These are phyloP conservation scores for Triplophysa rosa DNA, from an alignment of 2,113 vertebrate species.

Conservation along the genomic window DNA sequence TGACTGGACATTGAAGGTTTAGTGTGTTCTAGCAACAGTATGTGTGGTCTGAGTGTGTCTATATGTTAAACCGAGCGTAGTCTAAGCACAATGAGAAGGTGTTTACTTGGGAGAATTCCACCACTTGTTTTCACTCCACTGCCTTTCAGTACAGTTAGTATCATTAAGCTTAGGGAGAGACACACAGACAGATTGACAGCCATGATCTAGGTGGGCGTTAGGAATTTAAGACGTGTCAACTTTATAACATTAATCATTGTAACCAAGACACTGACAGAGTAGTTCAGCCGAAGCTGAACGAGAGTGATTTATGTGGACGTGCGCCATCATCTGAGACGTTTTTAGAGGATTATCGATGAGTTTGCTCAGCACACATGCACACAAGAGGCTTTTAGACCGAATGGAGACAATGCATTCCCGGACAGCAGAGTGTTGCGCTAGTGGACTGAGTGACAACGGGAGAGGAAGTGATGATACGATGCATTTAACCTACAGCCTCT, in stretches of 20 bases:
- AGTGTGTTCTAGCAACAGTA: constrained; percentile 3
- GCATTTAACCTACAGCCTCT: constrained; percentile 51
- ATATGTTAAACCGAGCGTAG: constrained; percentile 9
- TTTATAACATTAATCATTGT: not conserved
- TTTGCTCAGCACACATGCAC: constrained; percentile 21
- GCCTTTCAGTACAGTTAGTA: not conserved
- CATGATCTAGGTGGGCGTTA: not conserved
- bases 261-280: not conserved
- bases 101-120: constrained; percentile 44
- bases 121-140: constrained; percentile 35
- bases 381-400: constrained; percentile 33
- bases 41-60: constrained; percentile 9
- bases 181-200: constrained; percentile 3
- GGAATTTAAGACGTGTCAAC: not conserved
- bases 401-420: constrained; percentile 20
- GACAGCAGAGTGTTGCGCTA: constrained; percentile 17
- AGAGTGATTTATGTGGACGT: constrained; percentile 4
- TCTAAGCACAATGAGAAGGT: constrained; percentile 7
- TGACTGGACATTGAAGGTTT: not conserved
- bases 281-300: not conserved
- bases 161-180: not conserved
- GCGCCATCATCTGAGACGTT: not conserved
- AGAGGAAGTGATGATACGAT: constrained; percentile 41
- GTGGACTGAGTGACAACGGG: constrained; percentile 24
- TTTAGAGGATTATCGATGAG: constrained; percentile 31